Conservation (phyloP, 2,888 invertebrate genomes). For the Cantharis nigra region DNA sequence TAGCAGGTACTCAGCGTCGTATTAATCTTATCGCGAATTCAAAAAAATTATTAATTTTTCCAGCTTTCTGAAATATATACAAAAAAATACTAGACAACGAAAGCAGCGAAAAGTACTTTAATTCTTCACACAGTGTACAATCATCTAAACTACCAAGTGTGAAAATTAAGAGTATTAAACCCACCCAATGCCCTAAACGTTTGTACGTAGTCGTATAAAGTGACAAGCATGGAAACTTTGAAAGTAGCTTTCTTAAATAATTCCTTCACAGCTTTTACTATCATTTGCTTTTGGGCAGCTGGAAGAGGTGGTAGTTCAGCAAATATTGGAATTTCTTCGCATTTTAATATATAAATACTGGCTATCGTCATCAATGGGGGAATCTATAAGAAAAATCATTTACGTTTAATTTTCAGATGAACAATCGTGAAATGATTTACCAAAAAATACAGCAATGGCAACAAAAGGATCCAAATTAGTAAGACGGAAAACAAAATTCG, state of each 20-base stretch:
- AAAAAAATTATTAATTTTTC: too few species aligned
- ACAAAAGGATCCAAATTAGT: not conserved
- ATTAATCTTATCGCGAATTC: too few species aligned
- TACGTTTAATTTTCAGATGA: not conserved
- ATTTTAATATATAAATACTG: not conserved
- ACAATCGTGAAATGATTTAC: not conserved
- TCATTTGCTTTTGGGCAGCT: not conserved
- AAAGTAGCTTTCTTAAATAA: slow-evolving; percentile 13
- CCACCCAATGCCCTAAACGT: slow-evolving; percentile 15
- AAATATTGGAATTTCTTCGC: slow-evolving; percentile 2
- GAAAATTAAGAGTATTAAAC: not conserved
- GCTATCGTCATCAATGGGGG: slow-evolving; percentile 2
- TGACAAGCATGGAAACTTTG: slow-evolving; percentile 13
- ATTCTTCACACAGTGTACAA: not conserved
- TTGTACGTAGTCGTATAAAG: slow-evolving; percentile 15
- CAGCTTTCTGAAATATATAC: too few species aligned
- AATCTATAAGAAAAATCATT: not conserved
- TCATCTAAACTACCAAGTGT: not conserved
- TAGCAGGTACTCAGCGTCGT: too few species aligned
- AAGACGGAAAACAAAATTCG: slow-evolving; percentile 8
- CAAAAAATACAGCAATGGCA: slow-evolving; percentile 14
- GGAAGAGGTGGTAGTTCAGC: not conserved
- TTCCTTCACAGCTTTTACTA: not conserved
- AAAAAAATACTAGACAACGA: not conserved
- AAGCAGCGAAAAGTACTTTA: not conserved